Base-by-base conservation (phyloP, 2,797 vertebrate species). In the Pyrrhura leucotis region DNA sequence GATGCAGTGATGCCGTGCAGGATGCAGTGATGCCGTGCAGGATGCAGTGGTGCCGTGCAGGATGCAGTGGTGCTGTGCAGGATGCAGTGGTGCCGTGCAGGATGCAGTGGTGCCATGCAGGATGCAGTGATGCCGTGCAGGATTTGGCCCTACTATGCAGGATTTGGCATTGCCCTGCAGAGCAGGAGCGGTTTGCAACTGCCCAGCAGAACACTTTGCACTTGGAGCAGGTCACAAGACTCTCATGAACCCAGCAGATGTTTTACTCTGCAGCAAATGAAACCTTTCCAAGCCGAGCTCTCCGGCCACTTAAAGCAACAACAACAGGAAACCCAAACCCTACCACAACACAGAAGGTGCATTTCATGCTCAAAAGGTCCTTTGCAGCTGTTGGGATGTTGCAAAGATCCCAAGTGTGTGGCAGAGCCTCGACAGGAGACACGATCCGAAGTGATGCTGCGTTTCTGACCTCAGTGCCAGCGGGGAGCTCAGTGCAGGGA, bases 231-330 rank as follows among this genome's bases (percentile, higher is more conserved):
- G 94, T 96, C 94, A 92, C 80, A 4, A 73, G 78, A 74, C 88
- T 94, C 94, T 85, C 96, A 89, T 19, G 96, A 95, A 89, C 93
- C 88, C 95, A 72, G 71, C 95, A 94, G 96, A 95, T 95, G 90
- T 95, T 96, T 88, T 47, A 50, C 73, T 86, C 69, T 0, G 1
- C 17, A 85, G 72, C 0, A 0, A 80, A 54, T 0, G 0, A 86
- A 94, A 69, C 86, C 71, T 35, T 91, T 78, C 90, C 90, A 65
- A 62, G 74, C 91, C n/a, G 44, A 61, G 58, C 73, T 39, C 67
- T 90, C 35, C 59, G 85, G 89, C 66, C 62, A 3, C 67, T 95
- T 71, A 39, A 44, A 92, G 61, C 74, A 79, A 5, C 48, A 74
- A 21, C 37, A 44, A 20, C 39, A 5, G 37, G 56, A 2, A 1